Percentiles rank a stretch among this genome's conserved stretches.
Evolutionary conservation across 2,888 invertebrate genomes (phyloP).

Genomic region (Sphaerophoria taeniata): DNA sequence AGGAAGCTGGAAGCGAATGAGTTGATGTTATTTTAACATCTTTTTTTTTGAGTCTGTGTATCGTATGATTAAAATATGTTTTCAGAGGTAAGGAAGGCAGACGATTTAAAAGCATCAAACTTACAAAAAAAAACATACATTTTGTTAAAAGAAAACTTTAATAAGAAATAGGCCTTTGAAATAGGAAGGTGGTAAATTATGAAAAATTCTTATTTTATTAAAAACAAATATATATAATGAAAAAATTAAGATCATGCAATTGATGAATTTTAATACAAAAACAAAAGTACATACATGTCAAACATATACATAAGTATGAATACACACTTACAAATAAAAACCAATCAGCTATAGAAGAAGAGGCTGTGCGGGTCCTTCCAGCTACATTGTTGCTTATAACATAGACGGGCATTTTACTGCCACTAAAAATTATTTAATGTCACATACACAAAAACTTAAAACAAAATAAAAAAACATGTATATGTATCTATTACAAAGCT

Average conservation of each 20-base stretch:
- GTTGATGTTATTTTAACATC: no score
- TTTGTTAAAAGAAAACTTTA: no score
- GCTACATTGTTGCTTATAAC: conserved; percentile 75
- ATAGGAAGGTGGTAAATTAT: no score
- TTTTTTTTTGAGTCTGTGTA: no score
- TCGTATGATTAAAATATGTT: no score
- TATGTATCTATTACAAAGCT: conserved; percentile 13
- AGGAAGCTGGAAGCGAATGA: no score
- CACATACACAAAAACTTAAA: conserved; percentile 21
- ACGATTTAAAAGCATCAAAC: no score
- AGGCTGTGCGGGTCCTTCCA: conserved; percentile 74
- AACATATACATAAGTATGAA: conserved; percentile 54
- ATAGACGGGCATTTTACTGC: conserved; percentile 73
- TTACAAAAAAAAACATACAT: no score
- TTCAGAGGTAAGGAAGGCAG: no score
- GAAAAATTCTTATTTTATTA: no score
- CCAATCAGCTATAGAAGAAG: conserved; percentile 79
- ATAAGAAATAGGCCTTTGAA: no score
- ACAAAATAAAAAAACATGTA: conserved; percentile 14
- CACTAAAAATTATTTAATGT: conserved; percentile 30
- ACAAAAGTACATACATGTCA: conserved; percentile 2
- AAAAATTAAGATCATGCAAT: conserved; percentile 5
- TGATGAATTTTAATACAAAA: conserved; percentile 9
- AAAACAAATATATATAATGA: no score
- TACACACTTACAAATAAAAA: conserved; percentile 82